Conservation (phyloP, 2,797 vertebrate genomes). For the Tokudaia tokunoshimensis region DNA sequence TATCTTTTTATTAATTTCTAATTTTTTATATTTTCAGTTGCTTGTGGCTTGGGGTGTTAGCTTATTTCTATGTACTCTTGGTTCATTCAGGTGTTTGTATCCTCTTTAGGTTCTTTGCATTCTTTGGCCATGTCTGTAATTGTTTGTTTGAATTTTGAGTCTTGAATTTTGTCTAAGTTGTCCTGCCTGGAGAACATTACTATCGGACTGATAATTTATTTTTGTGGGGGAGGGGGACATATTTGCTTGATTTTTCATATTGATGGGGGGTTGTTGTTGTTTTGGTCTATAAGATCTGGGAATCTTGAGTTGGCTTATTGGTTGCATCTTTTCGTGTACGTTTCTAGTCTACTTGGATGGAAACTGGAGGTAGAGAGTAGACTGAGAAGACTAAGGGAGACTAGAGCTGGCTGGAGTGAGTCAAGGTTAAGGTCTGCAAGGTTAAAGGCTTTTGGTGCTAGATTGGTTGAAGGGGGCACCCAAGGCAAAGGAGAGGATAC, state of each 20-base stretch:
- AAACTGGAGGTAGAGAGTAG: background rate
- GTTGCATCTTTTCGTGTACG: background rate
- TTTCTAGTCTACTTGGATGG: background rate
- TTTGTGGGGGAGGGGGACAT: background rate
- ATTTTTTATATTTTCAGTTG: background rate
- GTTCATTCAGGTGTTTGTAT: background rate
- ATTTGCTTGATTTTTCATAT: background rate
- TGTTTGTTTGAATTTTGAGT: background rate
- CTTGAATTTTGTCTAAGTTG: background rate
- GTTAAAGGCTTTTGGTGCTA: background rate
- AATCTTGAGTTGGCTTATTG: background rate
- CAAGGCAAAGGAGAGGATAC: background rate
- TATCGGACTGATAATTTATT: background rate
- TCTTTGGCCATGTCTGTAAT: background rate
- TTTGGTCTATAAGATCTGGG: background rate
- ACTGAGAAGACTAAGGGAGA: background rate
- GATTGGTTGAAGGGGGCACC: background rate
- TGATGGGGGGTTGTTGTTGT: background rate
- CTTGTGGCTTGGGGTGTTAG: background rate
- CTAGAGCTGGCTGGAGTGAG: background rate
- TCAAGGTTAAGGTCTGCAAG: background rate
- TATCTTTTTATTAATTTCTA: background rate
- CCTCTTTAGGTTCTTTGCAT: background rate
- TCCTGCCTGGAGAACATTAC: background rate
- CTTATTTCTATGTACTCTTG: background rate